These are phyloP conservation scores for Listronotus bonariensis DNA, from an alignment of 1,140 invertebrate genomes.

Conservation along the genomic window DNA sequence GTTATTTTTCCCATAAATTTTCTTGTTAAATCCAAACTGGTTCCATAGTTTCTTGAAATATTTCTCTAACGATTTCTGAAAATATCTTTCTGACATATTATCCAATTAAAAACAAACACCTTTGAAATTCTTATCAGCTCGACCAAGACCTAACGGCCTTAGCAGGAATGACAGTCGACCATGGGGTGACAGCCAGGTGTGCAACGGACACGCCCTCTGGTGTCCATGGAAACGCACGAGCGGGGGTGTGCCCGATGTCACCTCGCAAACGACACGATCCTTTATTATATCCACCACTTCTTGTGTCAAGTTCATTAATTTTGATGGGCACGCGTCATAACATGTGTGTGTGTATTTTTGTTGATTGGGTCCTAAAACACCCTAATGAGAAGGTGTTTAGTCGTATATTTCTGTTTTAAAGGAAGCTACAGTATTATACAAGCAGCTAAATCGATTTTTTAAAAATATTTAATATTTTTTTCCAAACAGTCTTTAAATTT, in stretches of 20 bases:
- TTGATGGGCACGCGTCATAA: slow-evolving; percentile 53
- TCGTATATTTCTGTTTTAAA: slow-evolving; percentile 11
- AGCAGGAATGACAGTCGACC: slow-evolving; percentile 13
- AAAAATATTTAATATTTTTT: too few relatives aligned
- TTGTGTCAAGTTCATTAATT: slow-evolving; percentile 54
- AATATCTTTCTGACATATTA: too few relatives aligned
- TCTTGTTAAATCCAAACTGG: too few relatives aligned
- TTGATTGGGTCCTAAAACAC: slow-evolving; percentile 12
- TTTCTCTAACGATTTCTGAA: too few relatives aligned
- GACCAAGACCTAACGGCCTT: slow-evolving; percentile 20
- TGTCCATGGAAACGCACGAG: slow-evolving; percentile 49
- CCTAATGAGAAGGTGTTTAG: slow-evolving; percentile 20
- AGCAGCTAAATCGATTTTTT: too few relatives aligned
- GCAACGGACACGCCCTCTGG: slow-evolving; percentile 43
- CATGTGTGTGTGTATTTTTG: slow-evolving; percentile 45
- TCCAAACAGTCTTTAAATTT: too few relatives aligned
- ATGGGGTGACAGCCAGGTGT: slow-evolving; percentile 50
- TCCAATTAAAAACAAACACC: slow-evolving; percentile 15
- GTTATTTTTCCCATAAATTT: too few relatives aligned
- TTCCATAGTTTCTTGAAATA: too few relatives aligned
- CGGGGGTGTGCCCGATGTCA: slow-evolving; percentile 48
- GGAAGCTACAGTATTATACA: neutral
- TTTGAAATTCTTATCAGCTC: slow-evolving; percentile 25
- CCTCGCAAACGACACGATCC: slow-evolving; percentile 42
- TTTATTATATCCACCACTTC: slow-evolving; percentile 47